Evolutionary conservation across 1,140 invertebrate species (phyloP), one percentile per base, ranked within the genome.

Genomic region (Eulimnadia texana): DNA sequence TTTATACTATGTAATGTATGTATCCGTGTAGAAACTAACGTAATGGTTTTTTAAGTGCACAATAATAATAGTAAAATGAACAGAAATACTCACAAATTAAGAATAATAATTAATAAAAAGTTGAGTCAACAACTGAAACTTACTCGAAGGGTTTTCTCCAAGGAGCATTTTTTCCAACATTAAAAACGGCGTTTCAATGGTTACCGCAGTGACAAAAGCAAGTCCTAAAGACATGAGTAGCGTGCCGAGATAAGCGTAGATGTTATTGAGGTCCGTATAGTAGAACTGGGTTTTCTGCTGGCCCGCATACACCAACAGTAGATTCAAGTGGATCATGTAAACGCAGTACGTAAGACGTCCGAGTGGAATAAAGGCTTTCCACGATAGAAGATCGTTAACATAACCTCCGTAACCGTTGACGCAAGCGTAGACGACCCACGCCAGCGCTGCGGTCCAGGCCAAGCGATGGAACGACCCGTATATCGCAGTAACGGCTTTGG

Each of bases 281-380:
- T 67, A 86, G 80, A 55, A 86, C 74, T 11, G 77, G 75, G 67
- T 86, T 83, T 70, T 85, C 81, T n/a, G 89, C 70, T 70, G 88
- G 84, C 13, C 87, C 71, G 1, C 86, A 82, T 64, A 87, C 47
- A 82, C 80, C 16, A 83, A 85, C 51, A 84, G 78, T 72, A 83
- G 81, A 84, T 88, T 87, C 62, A 90, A 88, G 74, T 95, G 91
- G 11, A 94, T 80, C 24, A 95, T 78, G 72, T 94, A 96, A 10
- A 89, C 85, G 70, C 87, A 88, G 72, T 93, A 95, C 1, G 90
- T 92, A 33, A 95, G 79, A 56, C 90, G 78, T 65, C 86, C 88
- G 20, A 94, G 75, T 0, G 91, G 90, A 65, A 90, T 80, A 47
- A 90, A 78, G 0, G 84, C 79, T 42, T 81, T 79, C 71, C 88